Conservation (phyloP, 1,140 invertebrate species). For the Triops longicaudatus region DNA sequence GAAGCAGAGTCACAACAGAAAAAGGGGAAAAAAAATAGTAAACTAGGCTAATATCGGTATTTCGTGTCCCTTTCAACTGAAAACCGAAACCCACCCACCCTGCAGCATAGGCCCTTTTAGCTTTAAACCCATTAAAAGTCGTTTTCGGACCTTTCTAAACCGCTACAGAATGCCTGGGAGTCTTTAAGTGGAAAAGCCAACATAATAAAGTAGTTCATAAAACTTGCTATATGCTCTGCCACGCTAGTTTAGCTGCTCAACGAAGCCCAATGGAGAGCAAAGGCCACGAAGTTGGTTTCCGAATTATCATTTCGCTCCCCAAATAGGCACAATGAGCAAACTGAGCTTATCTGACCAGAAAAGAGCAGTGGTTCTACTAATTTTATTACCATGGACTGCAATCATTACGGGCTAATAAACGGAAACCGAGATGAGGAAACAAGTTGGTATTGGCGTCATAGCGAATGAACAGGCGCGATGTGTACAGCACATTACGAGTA, state of each 20-base stretch:
- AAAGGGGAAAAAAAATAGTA: background rate
- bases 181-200: background rate
- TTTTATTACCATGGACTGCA: too few relatives aligned
- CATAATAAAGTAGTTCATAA: background rate
- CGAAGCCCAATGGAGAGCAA: background rate
- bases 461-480: background rate
- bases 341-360: too few relatives aligned
- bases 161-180: background rate
- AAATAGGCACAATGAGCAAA: too few relatives aligned
- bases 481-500: background rate
- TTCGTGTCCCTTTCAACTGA: slow-evolving; percentile 2
- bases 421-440: too few relatives aligned
- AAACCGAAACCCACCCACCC: background rate
- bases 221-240: background rate
- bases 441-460: background rate
- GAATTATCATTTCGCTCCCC: too few relatives aligned
- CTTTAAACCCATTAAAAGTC: background rate
- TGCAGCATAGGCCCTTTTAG: background rate
- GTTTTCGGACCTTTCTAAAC: background rate
- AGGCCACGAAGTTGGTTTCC: background rate
- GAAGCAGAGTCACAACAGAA: background rate
- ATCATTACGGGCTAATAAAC: too few relatives aligned
- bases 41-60: background rate
- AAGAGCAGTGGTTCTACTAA: too few relatives aligned
- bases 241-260: background rate